Conservation (phyloP, 2,113 vertebrate genomes). For the Poeciliopsis retropinna region DNA sequence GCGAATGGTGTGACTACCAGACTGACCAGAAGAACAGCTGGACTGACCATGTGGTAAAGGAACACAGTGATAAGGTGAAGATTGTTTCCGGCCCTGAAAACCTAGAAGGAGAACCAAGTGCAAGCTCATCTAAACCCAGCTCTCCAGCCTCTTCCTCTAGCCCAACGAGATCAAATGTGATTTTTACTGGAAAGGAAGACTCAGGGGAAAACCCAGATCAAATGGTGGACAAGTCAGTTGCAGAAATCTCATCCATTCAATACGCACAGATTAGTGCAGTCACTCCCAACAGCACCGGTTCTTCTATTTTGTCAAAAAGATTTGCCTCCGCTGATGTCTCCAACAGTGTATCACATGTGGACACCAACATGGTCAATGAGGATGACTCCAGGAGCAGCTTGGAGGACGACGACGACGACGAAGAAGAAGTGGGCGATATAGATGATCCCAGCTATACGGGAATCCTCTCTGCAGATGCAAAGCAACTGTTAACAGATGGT, state of each 20-base stretch:
- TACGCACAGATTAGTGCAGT: slow-evolving; percentile 89
- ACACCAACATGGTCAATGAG: slow-evolving; percentile 85
- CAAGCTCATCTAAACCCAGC: slow-evolving; percentile 81
- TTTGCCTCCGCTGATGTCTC: slow-evolving; percentile 86
- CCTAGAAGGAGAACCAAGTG: slow-evolving; percentile 80
- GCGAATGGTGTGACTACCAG: slow-evolving; percentile 97
- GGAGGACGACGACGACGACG: slow-evolving; percentile 94
- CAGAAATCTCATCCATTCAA: slow-evolving; percentile 85
- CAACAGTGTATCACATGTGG: slow-evolving; percentile 84
- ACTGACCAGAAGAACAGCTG: slow-evolving; percentile 91
- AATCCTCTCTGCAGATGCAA: slow-evolving; percentile 85
- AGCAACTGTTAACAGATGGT: slow-evolving; percentile 92
- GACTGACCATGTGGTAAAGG: slow-evolving; percentile 96
- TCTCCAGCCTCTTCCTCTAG: slow-evolving; percentile 82
- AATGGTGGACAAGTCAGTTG: slow-evolving; percentile 77
- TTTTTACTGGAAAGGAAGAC: slow-evolving; percentile 82
- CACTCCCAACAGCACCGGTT: slow-evolving; percentile 85
- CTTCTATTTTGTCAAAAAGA: slow-evolving; percentile 91
- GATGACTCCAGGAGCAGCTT: slow-evolving; percentile 89
- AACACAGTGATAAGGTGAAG: slow-evolving; percentile 95
- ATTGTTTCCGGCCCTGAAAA: slow-evolving; percentile 87
- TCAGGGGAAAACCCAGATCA: slow-evolving; percentile 75
- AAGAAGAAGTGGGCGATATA: slow-evolving; percentile 91
- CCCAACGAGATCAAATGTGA: slow-evolving; percentile 81
- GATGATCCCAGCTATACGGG: slow-evolving; percentile 91